Evolutionary conservation across 2,113 vertebrate genomes (phyloP), one percentile per base, ranked within the genome.

Genomic region (Melanocharis versteri): DNA sequence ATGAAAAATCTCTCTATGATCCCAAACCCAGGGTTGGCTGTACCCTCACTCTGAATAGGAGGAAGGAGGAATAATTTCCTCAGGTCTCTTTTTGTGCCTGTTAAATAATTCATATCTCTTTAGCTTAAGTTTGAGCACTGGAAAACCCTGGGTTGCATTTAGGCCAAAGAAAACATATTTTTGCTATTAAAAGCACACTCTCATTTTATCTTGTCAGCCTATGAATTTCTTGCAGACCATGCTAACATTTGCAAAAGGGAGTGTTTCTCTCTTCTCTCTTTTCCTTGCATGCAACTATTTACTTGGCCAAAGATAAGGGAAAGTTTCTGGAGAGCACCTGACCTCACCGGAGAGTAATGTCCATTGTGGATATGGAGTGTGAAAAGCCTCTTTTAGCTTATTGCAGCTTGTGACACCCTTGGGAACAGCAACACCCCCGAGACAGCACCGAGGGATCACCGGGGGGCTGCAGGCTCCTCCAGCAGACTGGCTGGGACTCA

Each of bases 371-470:
- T 24, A 35, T 2, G 7, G 47, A 75, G 56, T 56, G 60, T 64
- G 54, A 78, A 70, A 78, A 50, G 15, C 7, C 11, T 66, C 21
- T 6, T 53, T 84, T 65, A 57, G 28, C 6, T 73, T 42, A 17
- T 13, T 88, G 62, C 56, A 87, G 35, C 6, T 75, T 57, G 31
- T 7, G 6, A 19, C 23, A 31, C 5, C 24, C 60, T 57, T 6
- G 0, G 5, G 78, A 53, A 23, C 2, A 10, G n/a, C 51, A 76
- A 12, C 13, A 26, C 6, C 15, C 17, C 65, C 0, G 12, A 23
- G 64, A 42, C 11, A 40, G 50, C 56, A 23, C 4, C 0, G 0
- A 9, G 1, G 11, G 21, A 50, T 0, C 0, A 7, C 8, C 40
- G 1, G 5, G 14, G 33, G 23, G n/a, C 66, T 83, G 66, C 60